A percentile compares a stretch with the other conserved stretches of the same genome.
phyloP scores from a whole-genome alignment of 2,888 invertebrate genomes.

The Gortyna flavago region DNA sequence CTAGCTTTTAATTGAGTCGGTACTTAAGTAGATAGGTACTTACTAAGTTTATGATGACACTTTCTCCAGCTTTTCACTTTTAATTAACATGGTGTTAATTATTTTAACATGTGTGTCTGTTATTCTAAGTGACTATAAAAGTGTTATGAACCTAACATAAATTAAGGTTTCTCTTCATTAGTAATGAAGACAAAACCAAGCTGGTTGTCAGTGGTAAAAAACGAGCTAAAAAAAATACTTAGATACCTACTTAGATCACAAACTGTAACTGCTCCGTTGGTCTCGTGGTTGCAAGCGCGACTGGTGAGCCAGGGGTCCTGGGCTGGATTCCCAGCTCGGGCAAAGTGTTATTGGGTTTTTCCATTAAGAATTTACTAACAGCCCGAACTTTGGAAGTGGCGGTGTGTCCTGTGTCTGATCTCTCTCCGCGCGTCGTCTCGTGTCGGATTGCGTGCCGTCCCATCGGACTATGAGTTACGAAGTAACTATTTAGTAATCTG shows the following conservation, averaged over 20 bases:
- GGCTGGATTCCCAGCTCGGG: too few species aligned
- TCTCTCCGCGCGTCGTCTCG: too few species aligned
- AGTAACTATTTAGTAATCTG: too few species aligned
- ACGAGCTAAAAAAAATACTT: too few species aligned
- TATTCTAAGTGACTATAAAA: constrained; percentile 10
- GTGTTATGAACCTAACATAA: not conserved
- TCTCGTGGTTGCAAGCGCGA: too few species aligned
- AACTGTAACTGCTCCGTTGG: too few species aligned
- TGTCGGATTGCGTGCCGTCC: too few species aligned
- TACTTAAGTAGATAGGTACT: not conserved
- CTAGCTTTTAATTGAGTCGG: constrained; percentile 10
- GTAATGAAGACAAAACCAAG: not conserved
- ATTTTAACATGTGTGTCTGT: not conserved
- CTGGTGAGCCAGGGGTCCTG: too few species aligned
- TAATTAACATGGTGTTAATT: constrained; percentile 19
- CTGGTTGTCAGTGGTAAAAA: not conserved
- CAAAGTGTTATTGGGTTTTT: not conserved
- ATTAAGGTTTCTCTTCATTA: constrained; percentile 7
- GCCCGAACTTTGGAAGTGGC: too few species aligned
- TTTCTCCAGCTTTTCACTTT: constrained; percentile 49
- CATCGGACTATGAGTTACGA: too few species aligned
- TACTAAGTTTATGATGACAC: constrained; percentile 12
- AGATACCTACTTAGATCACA: not conserved
- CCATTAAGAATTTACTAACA: too few species aligned
- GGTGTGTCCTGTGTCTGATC: too few species aligned